Evolutionary conservation across 2,888 invertebrate genomes (phyloP).

Genomic region (Papilio elwesi): DNA sequence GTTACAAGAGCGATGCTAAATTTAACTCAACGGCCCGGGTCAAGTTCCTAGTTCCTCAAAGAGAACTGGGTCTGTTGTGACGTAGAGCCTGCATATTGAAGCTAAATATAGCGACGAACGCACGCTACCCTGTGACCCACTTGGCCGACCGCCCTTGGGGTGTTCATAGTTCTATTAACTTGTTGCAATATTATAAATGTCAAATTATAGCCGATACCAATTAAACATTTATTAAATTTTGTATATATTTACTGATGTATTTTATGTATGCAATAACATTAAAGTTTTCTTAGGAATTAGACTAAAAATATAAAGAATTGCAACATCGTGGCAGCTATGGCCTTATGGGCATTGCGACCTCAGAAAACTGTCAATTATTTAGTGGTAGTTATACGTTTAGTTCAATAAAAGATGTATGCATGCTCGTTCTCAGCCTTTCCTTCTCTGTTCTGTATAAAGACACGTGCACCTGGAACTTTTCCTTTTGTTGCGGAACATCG

Average conservation of each 20-base stretch:
- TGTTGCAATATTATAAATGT: slow-evolving; percentile 8
- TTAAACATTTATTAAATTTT: background rate
- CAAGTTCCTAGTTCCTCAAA: slow-evolving; percentile 55
- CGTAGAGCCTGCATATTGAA: slow-evolving; percentile 62
- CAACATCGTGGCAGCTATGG: too few species aligned
- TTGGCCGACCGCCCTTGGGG: slow-evolving; percentile 44
- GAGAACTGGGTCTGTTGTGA: slow-evolving; percentile 62
- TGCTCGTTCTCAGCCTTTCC: too few species aligned
- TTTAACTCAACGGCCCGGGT: slow-evolving; percentile 47
- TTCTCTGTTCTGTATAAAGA: too few species aligned
- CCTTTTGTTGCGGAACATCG: too few species aligned
- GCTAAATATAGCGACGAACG: slow-evolving; percentile 63
- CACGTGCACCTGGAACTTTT: too few species aligned
- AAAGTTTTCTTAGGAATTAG: too few species aligned
- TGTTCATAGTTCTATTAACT: slow-evolving; percentile 23
- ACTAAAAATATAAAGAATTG: too few species aligned
- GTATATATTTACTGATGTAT: background rate
- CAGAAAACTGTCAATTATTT: too few species aligned
- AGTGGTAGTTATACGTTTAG: too few species aligned
- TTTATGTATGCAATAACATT: too few species aligned
- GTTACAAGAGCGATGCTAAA: slow-evolving; percentile 4
- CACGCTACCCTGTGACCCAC: slow-evolving; percentile 61
- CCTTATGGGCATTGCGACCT: too few species aligned
- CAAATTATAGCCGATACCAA: background rate
- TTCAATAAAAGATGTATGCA: too few species aligned